Percentiles rank a stretch among this genome's conserved stretches.
Evolutionary conservation across 2,888 invertebrate species (phyloP).

Genomic region (Heliconius sara): DNA sequence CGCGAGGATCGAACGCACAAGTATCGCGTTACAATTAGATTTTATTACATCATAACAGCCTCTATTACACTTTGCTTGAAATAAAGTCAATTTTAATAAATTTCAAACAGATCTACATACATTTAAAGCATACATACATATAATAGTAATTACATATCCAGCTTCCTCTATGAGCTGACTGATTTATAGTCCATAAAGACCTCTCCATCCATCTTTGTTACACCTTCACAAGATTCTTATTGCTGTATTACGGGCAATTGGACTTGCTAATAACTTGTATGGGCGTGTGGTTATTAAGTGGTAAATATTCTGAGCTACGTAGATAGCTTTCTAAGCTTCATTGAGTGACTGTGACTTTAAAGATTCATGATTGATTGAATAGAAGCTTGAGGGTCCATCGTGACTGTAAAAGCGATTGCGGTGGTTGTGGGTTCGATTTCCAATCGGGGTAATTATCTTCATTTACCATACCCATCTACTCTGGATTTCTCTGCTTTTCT

Average conservation of each 20-base stretch:
- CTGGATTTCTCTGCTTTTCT: too few relatives aligned
- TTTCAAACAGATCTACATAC: too few relatives aligned
- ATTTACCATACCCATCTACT: too few relatives aligned
- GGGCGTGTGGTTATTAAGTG: neutral
- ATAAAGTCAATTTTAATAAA: too few relatives aligned
- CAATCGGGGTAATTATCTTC: too few relatives aligned
- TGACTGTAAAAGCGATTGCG: too few relatives aligned
- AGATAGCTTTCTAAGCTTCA: neutral
- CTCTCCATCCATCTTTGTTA: constrained; percentile 43
- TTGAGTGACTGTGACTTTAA: neutral
- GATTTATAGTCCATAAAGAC: constrained; percentile 38
- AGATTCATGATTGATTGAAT: neutral
- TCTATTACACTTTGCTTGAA: too few relatives aligned
- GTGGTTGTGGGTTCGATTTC: too few relatives aligned
- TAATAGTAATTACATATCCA: neutral
- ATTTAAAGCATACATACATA: neutral
- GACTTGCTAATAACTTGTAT: constrained; percentile 22
- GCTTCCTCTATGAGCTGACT: constrained; percentile 35
- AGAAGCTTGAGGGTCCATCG: neutral
- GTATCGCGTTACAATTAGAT: too few relatives aligned
- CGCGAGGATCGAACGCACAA: too few relatives aligned
- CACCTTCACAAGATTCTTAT: constrained; percentile 42
- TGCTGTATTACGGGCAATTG: constrained; percentile 31
- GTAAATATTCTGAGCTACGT: neutral
- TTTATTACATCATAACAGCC: too few relatives aligned